These are phyloP conservation scores for Amphiura filiformis DNA, from an alignment of 35 echinoderm and acorn worm genomes.

Conservation along the genomic window DNA sequence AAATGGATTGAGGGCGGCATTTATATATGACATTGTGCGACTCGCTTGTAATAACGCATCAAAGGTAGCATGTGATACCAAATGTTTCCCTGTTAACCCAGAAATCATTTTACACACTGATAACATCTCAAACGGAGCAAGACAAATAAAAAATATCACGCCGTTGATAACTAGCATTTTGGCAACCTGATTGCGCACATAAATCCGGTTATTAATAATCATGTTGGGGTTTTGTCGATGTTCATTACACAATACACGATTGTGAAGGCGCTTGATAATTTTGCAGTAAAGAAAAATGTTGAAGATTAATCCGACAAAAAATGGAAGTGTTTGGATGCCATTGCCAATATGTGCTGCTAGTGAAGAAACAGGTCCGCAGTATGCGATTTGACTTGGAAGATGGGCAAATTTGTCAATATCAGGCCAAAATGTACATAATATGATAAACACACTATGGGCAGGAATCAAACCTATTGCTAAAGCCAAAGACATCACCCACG, in stretches of 20 bases:
- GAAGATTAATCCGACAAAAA: slow-evolving; percentile 3
- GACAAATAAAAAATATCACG: background rate
- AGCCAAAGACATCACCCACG: slow-evolving; percentile 30
- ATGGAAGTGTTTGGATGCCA: background rate
- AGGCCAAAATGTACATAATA: background rate
- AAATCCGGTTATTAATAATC: slow-evolving; percentile 23
- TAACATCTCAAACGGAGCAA: background rate
- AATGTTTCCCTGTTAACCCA: background rate
- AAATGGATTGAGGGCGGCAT: slow-evolving; percentile 29
- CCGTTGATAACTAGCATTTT: slow-evolving; percentile 63
- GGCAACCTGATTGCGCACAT: slow-evolving; percentile 58
- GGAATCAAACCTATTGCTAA: background rate
- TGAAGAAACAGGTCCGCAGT: background rate
- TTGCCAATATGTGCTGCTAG: background rate
- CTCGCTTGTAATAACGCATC: background rate
- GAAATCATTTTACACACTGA: background rate
- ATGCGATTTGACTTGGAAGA: background rate
- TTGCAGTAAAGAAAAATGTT: slow-evolving; percentile 26
- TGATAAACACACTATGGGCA: background rate
- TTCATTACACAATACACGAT: slow-evolving; percentile 16
- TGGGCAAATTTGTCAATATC: background rate
- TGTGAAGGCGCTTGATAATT: slow-evolving; percentile 42
- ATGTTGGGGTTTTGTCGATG: background rate
- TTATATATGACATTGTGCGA: slow-evolving; percentile 9
- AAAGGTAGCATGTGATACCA: background rate